A percentile compares a stretch with the other conserved stretches of the same genome.
phyloP scores from a whole-genome alignment of 2,113 vertebrate genomes.

The Gobiocypris rarus region DNA sequence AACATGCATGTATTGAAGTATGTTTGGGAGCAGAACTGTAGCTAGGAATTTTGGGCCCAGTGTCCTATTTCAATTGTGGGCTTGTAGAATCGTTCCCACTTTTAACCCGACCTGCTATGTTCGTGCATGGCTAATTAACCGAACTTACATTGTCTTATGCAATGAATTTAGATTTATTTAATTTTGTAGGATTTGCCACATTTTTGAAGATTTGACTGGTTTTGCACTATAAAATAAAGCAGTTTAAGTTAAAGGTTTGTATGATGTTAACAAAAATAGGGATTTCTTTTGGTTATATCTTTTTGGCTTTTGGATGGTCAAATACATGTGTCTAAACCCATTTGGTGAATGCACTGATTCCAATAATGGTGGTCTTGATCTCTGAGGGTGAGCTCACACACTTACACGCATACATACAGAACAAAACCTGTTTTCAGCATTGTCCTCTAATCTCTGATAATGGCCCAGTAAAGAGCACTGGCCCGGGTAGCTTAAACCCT shows the following conservation, averaged over 20 bases:
- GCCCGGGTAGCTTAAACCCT: constrained; percentile 16
- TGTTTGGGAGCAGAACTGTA: background rate
- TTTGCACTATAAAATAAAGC: background rate
- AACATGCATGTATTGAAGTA: background rate
- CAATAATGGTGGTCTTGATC: background rate
- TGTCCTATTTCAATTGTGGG: background rate
- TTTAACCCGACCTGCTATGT: background rate
- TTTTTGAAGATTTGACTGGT: background rate
- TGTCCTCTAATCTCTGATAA: constrained; percentile 46
- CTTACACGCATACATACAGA: constrained; percentile 32
- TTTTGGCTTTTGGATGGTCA: background rate
- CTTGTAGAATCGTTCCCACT: background rate
- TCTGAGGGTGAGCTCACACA: constrained; percentile 55
- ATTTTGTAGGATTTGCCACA: background rate
- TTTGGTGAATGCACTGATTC: constrained; percentile 4
- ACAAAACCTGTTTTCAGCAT: constrained; percentile 26
- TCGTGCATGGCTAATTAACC: background rate
- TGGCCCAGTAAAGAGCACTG: constrained; percentile 33
- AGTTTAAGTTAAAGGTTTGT: background rate
- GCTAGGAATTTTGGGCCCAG: background rate
- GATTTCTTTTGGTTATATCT: background rate
- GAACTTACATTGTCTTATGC: background rate
- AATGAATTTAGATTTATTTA: background rate
- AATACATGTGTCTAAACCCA: background rate
- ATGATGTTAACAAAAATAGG: background rate